phyloP scores from a whole-genome alignment of 2,888 invertebrate species.

The Parthenolecanium corni region DNA sequence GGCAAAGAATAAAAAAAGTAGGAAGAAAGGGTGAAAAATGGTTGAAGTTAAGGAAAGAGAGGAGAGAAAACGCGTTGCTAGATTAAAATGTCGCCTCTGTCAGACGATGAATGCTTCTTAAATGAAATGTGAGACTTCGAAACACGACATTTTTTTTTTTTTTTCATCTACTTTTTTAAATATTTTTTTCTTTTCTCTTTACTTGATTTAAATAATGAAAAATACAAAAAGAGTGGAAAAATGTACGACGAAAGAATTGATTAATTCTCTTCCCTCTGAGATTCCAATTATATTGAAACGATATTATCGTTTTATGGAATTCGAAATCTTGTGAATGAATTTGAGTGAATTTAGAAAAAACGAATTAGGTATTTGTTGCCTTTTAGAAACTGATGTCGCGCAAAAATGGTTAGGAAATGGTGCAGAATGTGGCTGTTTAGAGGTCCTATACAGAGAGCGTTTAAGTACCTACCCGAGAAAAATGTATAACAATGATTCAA shows the following conservation, averaged over 20 bases:
- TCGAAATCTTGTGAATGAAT: background rate
- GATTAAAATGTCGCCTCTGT: constrained; percentile 29
- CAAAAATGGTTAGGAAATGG: too few species aligned
- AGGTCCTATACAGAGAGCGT: too few species aligned
- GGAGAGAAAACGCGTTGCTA: constrained; percentile 22
- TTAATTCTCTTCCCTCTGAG: constrained; percentile 9
- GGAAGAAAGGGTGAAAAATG: constrained; percentile 28
- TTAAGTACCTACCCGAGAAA: too few species aligned
- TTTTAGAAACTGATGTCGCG: too few species aligned
- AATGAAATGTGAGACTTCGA: constrained; percentile 24
- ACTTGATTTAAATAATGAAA: constrained; percentile 16
- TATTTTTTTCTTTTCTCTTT: background rate
- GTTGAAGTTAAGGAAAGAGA: constrained; percentile 19
- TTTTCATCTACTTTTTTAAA: background rate
- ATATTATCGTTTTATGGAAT: background rate
- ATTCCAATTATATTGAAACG: background rate
- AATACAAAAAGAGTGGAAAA: constrained; percentile 17
- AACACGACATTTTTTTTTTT: constrained; percentile 9
- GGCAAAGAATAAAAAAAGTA: constrained; percentile 24
- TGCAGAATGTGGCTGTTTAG: too few species aligned
- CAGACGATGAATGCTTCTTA: constrained; percentile 27
- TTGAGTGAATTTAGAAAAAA: background rate
- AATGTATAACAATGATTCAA: too few species aligned
- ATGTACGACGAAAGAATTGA: constrained; percentile 24
- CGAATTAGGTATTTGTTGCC: too few species aligned